These are phyloP conservation scores for Eristalis arbustorum DNA, from an alignment of 2,888 invertebrate species.

Conservation along the genomic window DNA sequence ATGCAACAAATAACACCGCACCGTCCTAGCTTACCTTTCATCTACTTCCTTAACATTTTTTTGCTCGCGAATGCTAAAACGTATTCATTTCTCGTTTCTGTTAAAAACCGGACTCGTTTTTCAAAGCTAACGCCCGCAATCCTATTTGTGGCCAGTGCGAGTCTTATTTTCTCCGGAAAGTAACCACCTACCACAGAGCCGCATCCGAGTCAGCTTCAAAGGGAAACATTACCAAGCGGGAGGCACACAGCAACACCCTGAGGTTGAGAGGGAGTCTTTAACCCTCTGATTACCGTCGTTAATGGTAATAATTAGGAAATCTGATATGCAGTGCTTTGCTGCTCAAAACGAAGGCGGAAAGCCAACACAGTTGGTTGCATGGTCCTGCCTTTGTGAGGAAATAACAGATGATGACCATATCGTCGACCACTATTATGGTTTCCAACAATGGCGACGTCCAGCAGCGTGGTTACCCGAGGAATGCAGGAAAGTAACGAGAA, in stretches of 20 bases:
- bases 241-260: neutral
- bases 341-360: neutral
- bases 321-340: slow-evolving; percentile 7
- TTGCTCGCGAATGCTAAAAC: neutral
- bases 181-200: neutral
- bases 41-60: neutral
- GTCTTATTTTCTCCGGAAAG: neutral
- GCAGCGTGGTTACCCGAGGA: neutral
- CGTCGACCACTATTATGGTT: slow-evolving; percentile 41
- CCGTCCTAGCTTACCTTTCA: neutral
- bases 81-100: neutral
- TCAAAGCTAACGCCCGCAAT: neutral
- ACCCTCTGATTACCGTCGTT: slow-evolving; percentile 21
- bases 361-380: neutral
- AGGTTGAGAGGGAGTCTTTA: slow-evolving; percentile 15
- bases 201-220: neutral
- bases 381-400: slow-evolving; percentile 6
- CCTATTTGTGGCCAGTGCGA: neutral
- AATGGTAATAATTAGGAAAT: slow-evolving; percentile 36
- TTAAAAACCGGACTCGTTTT: neutral
- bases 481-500: slow-evolving; percentile 16
- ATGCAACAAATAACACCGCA: neutral
- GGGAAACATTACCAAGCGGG: neutral
- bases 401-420: slow-evolving; percentile 32
- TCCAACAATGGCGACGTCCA: slow-evolving; percentile 15